These are phyloP conservation scores for Hecatera dysodea DNA, from an alignment of 2,888 invertebrate genomes.

Conservation along the genomic window DNA sequence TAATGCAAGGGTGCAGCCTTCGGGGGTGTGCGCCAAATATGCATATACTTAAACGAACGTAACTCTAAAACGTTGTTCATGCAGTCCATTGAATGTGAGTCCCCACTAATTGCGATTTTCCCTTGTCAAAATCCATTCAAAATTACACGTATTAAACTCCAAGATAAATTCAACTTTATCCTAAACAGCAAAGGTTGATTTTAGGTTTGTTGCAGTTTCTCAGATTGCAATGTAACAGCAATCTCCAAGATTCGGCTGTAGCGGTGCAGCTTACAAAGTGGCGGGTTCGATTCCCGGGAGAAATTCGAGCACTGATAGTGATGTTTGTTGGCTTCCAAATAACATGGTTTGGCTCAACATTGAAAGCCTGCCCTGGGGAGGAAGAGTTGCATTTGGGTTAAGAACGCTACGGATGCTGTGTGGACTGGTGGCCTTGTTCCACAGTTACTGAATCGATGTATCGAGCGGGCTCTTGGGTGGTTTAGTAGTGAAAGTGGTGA, in stretches of 20 bases:
- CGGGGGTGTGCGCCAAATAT: slow-evolving; percentile 20
- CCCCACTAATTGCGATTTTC: slow-evolving; percentile 51
- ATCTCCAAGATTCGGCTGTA: slow-evolving; percentile 56
- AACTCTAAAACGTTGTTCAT: slow-evolving; percentile 38
- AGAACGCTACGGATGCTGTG: slow-evolving; percentile 14
- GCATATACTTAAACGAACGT: slow-evolving; percentile 30
- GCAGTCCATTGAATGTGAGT: slow-evolving; percentile 19
- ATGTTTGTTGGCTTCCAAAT: slow-evolving; percentile 58
- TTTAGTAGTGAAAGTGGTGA: background rate
- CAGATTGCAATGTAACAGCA: slow-evolving; percentile 45
- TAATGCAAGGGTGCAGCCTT: slow-evolving; percentile 11
- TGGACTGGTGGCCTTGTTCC: slow-evolving; percentile 2
- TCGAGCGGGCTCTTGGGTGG: background rate
- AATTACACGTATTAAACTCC: background rate
- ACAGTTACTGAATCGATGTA: slow-evolving; percentile 9
- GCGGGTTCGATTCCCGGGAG: slow-evolving; percentile 61
- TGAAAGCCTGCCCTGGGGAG: slow-evolving; percentile 56
- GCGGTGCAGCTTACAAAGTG: slow-evolving; percentile 62
- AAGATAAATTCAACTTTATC: background rate
- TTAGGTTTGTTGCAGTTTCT: slow-evolving; percentile 6
- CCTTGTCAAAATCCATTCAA: slow-evolving; percentile 22
- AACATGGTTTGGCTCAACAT: slow-evolving; percentile 58
- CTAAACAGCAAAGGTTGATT: background rate
- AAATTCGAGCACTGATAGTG: slow-evolving; percentile 56
- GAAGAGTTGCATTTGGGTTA: slow-evolving; percentile 41